A percentile compares a stretch with the other conserved stretches of the same genome.
These are phyloP conservation scores for Rhombomys opimus DNA, from an alignment of 2,113 vertebrate genomes.

Conservation along the genomic window DNA sequence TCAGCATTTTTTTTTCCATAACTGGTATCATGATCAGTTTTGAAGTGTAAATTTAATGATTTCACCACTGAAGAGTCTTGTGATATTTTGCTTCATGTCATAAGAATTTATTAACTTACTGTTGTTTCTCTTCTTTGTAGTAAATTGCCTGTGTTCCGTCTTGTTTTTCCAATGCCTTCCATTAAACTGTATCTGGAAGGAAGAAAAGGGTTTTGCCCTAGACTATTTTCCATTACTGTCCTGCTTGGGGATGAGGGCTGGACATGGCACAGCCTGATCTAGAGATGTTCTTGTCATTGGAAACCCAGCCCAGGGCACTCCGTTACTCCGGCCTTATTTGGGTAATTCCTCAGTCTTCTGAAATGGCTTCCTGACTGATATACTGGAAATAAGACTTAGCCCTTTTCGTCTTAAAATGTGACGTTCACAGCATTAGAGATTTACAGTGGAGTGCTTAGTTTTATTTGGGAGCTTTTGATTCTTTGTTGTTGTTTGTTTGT, in stretches of 20 bases:
- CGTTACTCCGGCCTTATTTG: not conserved
- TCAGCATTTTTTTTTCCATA: conserved; percentile 12
- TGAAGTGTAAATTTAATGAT: conserved; percentile 36
- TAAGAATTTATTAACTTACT: conserved; percentile 17
- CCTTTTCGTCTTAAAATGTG: conserved; percentile 11
- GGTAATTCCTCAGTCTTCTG: not conserved
- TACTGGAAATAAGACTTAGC: not conserved
- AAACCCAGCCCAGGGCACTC: not conserved
- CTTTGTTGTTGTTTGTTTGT: not conserved
- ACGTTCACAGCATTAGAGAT: conserved; percentile 4
- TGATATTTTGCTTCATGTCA: conserved; percentile 34
- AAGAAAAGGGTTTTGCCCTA: conserved; percentile 12
- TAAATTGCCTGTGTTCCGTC: not conserved
- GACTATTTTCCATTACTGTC: not conserved
- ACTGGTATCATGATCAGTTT: conserved; percentile 14
- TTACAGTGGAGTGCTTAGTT: conserved; percentile 38
- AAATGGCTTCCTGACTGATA: not conserved
- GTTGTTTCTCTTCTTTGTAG: conserved; percentile 31
- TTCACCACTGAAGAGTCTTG: conserved; percentile 5
- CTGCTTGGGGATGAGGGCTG: conserved; percentile 9
- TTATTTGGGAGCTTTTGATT: not conserved
- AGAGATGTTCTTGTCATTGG: not conserved
- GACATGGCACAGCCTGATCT: not conserved
- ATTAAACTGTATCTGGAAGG: not conserved
- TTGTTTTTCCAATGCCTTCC: not conserved